Evolutionary conservation across 2,797 vertebrate genomes (phyloP).

Genomic region (Lutjanus argentimaculatus): DNA sequence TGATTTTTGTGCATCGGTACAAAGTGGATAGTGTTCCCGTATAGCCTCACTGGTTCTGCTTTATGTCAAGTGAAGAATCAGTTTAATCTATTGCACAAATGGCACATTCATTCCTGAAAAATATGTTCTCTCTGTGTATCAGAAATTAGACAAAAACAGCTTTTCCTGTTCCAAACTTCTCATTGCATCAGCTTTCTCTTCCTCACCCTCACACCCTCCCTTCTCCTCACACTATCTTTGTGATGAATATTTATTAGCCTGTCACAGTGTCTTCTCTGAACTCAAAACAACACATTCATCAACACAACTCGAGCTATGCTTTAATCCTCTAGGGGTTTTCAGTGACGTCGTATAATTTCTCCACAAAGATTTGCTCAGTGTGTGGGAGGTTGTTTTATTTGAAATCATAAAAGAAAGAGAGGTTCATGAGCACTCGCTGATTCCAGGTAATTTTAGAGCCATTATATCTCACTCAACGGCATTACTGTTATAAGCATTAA

Average conservation of each 20-base stretch:
- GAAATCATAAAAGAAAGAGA: conserved; percentile 28
- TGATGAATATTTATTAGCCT: conserved; percentile 78
- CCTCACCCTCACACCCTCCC: conserved; percentile 27
- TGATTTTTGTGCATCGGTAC: conserved; percentile 23
- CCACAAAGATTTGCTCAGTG: conserved; percentile 45
- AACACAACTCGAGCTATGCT: conserved; percentile 38
- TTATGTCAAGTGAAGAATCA: conserved; percentile 3
- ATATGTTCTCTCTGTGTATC: conserved; percentile 13
- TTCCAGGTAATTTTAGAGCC: conserved; percentile 41
- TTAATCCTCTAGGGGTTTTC: conserved; percentile 58
- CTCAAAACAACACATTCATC: conserved; percentile 79
- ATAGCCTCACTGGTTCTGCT: conserved; percentile 4
- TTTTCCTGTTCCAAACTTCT: conserved; percentile 35
- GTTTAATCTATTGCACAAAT: conserved; percentile 9
- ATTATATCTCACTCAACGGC: conserved; percentile 42
- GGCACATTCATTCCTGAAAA: conserved; percentile 15
- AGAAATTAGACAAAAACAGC: conserved; percentile 40
- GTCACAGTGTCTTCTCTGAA: conserved; percentile 72
- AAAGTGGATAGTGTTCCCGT: neutral
- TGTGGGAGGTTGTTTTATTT: conserved; percentile 41
- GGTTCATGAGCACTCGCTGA: conserved; percentile 14
- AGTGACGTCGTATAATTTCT: conserved; percentile 44
- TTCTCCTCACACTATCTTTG: conserved; percentile 37
- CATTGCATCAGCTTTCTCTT: conserved; percentile 57
- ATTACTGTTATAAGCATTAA: conserved; percentile 28